Conservation (phyloP, 2,113 vertebrate genomes). For the Nanger granti region DNA sequence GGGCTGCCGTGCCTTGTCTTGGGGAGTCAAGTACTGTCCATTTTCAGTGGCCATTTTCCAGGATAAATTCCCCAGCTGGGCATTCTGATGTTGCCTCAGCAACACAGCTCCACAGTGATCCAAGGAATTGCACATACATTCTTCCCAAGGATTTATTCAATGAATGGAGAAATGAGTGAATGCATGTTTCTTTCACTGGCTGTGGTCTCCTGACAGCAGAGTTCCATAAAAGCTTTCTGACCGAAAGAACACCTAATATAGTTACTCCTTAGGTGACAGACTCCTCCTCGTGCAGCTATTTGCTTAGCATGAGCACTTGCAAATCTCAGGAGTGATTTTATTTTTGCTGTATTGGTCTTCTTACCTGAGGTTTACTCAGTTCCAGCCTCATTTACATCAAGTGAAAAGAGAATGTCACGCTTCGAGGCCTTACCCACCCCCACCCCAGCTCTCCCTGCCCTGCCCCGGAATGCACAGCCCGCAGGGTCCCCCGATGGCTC, state of each 20-base stretch:
- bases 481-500: fast-evolving
- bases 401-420: fast-evolving
- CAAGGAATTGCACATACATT: neutral
- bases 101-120: neutral
- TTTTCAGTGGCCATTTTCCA: neutral
- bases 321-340: neutral
- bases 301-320: neutral
- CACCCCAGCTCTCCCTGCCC: neutral
- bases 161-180: neutral
- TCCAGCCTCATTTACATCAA: neutral
- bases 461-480: fast-evolving
- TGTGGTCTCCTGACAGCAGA: neutral
- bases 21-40: neutral
- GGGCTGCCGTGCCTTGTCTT: neutral
- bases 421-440: neutral
- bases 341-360: neutral
- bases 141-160: neutral
- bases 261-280: neutral
- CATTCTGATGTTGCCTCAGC: neutral
- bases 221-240: neutral
- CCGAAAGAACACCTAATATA: neutral
- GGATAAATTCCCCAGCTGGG: neutral
- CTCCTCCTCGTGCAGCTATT: neutral
- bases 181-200: neutral
- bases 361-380: neutral